phyloP scores from a whole-genome alignment of 2,888 invertebrate species.

The Pollenia angustigena region DNA sequence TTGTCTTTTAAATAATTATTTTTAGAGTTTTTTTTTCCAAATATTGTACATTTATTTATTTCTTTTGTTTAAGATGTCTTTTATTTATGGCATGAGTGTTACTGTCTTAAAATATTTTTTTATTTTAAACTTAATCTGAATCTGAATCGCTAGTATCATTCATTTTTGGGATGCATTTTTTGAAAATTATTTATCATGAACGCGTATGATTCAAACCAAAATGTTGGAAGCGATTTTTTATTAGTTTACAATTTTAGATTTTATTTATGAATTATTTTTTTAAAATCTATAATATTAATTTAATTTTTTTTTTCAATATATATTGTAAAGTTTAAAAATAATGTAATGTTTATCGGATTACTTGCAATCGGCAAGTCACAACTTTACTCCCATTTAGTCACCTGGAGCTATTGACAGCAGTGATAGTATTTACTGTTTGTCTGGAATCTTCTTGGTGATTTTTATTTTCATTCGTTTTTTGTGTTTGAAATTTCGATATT shows the following conservation, averaged over 20 bases:
- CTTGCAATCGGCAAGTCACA: too few relatives aligned
- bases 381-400: too few relatives aligned
- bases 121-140: constrained; percentile 1
- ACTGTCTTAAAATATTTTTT: neutral
- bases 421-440: too few relatives aligned
- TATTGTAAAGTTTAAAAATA: too few relatives aligned
- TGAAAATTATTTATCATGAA: constrained; percentile 9
- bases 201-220: constrained; percentile 5
- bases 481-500: too few relatives aligned
- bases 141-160: constrained; percentile 5
- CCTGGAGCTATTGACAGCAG: too few relatives aligned
- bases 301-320: too few relatives aligned
- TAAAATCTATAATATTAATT: neutral
- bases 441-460: too few relatives aligned
- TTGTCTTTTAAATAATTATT: constrained; percentile 33
- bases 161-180: constrained; percentile 31
- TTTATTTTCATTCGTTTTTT: too few relatives aligned
- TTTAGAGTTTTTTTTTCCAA: neutral
- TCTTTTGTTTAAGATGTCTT: constrained; percentile 19
- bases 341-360: too few relatives aligned
- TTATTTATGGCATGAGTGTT: neutral
- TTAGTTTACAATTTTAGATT: neutral
- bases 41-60: constrained; percentile 10
- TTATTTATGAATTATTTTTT: neutral
- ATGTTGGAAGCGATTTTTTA: neutral